Conservation (phyloP, 1,140 invertebrate species). For the Limonius californicus region DNA sequence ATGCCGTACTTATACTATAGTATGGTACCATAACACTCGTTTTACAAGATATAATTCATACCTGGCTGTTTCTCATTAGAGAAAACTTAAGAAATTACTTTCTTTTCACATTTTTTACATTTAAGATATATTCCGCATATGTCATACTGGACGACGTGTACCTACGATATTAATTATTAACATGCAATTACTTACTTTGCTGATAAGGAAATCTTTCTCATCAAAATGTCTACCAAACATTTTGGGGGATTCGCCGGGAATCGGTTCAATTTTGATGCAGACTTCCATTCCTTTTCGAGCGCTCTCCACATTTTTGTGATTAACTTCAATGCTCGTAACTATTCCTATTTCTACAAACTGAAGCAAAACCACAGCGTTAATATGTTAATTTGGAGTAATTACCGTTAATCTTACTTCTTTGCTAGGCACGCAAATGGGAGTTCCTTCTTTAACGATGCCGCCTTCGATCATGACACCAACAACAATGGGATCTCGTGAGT, state of each 20-base stretch:
- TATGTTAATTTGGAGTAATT: neutral
- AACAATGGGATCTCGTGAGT: conserved; percentile 96
- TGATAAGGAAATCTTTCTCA: conserved; percentile 89
- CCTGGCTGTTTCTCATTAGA: no score
- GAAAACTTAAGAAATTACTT: no score
- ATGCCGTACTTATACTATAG: no score
- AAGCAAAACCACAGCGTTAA: conserved; percentile 23
- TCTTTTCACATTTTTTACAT: no score
- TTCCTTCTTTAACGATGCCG: conserved; percentile 93
- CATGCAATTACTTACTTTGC: conserved; percentile 70
- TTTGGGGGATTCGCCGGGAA: conserved; percentile 95
- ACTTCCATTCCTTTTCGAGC: conserved; percentile 97
- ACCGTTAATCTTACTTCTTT: conserved; percentile 70
- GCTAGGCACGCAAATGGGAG: conserved; percentile 93
- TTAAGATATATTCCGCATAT: no score
- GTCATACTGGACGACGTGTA: no score
- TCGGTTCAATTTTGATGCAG: conserved; percentile 96
- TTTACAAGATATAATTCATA: no score
- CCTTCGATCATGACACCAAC: conserved; percentile 94
- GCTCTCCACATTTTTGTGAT: conserved; percentile 85
- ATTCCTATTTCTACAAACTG: conserved; percentile 94
- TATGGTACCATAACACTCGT: no score
- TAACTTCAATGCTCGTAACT: conserved; percentile 90
- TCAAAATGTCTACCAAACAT: conserved; percentile 98
- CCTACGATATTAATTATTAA: no score